These are phyloP conservation scores for Papilio dardanus DNA, from an alignment of 1,140 invertebrate genomes.

Conservation along the genomic window DNA sequence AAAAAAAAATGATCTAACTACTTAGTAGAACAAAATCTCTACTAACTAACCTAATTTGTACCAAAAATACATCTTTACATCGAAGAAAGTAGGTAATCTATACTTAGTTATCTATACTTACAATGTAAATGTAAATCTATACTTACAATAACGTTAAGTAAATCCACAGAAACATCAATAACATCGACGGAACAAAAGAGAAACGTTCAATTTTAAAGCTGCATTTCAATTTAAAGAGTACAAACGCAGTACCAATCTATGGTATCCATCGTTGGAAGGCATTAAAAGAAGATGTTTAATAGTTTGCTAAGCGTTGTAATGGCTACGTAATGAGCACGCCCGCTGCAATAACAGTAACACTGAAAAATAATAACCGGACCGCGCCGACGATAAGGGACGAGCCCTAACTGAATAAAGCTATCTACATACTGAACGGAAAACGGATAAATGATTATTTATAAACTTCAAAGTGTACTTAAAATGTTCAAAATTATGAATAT, in stretches of 20 bases:
- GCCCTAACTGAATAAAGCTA: conserved; percentile 27
- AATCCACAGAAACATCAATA: neutral
- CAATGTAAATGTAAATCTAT: too few relatives aligned
- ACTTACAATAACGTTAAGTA: neutral
- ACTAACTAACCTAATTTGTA: too few relatives aligned
- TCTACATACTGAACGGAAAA: neutral
- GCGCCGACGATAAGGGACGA: conserved; percentile 28
- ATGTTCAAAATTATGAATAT: too few relatives aligned
- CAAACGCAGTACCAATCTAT: neutral
- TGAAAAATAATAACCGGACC: conserved; percentile 60
- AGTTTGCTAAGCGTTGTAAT: conserved; percentile 61
- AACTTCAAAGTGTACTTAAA: too few relatives aligned
- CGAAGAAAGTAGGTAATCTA: too few relatives aligned
- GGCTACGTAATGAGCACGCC: conserved; percentile 47
- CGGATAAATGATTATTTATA: neutral
- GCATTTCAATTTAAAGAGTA: conserved; percentile 1
- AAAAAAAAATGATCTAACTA: too few relatives aligned
- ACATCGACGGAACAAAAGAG: too few relatives aligned
- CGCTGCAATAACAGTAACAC: conserved; percentile 57
- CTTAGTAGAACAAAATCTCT: too few relatives aligned
- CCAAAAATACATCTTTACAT: too few relatives aligned
- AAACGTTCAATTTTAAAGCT: too few relatives aligned
- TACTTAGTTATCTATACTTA: too few relatives aligned
- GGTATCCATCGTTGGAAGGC: conserved; percentile 55
- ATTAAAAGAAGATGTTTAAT: conserved; percentile 51